Evolutionary conservation across 2,113 vertebrate species (phyloP).

Genomic region (Ivindomyrus marchei): DNA sequence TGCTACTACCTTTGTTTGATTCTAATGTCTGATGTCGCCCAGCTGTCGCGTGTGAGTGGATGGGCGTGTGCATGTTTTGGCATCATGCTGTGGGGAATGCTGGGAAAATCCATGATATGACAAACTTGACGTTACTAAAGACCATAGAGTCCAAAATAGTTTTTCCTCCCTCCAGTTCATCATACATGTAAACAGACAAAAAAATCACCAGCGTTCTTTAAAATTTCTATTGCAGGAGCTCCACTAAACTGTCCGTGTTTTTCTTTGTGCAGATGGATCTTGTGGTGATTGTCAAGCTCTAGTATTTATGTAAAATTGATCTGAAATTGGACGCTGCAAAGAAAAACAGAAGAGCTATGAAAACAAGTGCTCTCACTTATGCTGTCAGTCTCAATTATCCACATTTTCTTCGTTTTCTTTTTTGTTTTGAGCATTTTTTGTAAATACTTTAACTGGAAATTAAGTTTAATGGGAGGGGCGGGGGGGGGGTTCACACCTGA

Average conservation of each 20-base stretch:
- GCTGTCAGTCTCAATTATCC: neutral
- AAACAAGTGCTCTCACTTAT: neutral
- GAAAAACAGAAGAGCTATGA: neutral
- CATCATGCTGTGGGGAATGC: neutral
- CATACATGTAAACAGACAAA: neutral
- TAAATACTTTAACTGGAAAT: neutral
- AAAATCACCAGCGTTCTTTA: slow-evolving; percentile 2
- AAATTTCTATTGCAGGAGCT: neutral
- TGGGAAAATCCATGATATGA: neutral
- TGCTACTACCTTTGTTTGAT: neutral
- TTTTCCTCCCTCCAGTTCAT: neutral
- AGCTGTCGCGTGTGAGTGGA: neutral
- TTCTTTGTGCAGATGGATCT: neutral
- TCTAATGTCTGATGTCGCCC: neutral
- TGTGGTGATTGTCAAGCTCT: neutral
- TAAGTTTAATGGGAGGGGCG: slow-evolving; percentile 10
- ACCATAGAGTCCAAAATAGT: neutral
- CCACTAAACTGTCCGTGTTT: neutral
- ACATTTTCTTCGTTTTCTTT: neutral
- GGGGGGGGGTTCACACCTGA: neutral
- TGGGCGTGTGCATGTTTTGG: neutral
- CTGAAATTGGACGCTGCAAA: neutral
- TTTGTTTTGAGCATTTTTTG: neutral
- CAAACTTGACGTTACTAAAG: neutral
- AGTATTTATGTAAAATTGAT: neutral